A percentile compares a stretch with the other conserved stretches of the same genome.
These are phyloP conservation scores for Mohoua ochrocephala DNA, from an alignment of 2,113 vertebrate genomes.

Conservation along the genomic window DNA sequence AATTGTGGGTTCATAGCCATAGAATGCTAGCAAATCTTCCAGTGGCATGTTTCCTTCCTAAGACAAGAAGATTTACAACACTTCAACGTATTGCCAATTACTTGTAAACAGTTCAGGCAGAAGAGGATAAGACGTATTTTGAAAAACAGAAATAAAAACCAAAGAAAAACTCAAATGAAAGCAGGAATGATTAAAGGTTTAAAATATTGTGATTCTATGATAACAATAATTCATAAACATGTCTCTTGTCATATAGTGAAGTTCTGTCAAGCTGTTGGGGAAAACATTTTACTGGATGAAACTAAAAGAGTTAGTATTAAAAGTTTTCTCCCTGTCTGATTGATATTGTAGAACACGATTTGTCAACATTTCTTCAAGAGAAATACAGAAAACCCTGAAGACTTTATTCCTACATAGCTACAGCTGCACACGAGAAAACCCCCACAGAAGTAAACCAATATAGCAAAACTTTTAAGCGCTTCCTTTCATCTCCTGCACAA, in stretches of 20 bases:
- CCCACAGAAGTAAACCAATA: not conserved
- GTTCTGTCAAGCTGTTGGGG: not conserved
- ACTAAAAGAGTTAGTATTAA: not conserved
- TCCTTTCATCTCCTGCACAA: not conserved
- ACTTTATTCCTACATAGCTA: not conserved
- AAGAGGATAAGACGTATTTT: not conserved
- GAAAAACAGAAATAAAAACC: not conserved
- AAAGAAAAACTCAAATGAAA: not conserved
- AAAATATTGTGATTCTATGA: not conserved
- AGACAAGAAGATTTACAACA: not conserved
- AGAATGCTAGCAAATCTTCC: conserved; percentile 93
- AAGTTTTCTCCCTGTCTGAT: not conserved
- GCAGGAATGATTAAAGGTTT: not conserved
- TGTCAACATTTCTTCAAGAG: not conserved
- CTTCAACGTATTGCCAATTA: not conserved
- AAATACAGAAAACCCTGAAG: not conserved
- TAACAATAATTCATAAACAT: not conserved
- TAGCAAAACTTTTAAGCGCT: not conserved
- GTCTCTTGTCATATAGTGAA: not conserved
- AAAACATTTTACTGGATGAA: not conserved
- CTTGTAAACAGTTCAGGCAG: not conserved
- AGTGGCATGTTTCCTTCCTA: conserved; percentile 97
- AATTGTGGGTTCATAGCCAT: conserved; percentile 88
- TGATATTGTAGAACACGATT: not conserved
- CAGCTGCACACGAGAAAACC: not conserved